Base-by-base conservation (phyloP, 2,888 invertebrate species). In the Platycheirus albimanus region DNA sequence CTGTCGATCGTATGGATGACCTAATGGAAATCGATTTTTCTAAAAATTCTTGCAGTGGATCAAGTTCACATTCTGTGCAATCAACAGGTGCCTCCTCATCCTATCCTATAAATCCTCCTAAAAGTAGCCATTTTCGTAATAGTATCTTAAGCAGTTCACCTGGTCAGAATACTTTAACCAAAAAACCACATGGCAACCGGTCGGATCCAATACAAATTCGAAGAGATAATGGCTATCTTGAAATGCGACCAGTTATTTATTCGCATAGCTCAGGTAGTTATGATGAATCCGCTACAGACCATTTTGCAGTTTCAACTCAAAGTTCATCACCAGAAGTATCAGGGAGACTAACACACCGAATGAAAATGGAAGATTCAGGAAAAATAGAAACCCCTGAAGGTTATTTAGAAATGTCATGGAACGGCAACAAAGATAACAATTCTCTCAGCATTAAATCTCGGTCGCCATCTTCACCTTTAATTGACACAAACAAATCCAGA, bases 11-110 rank as follows among this genome's bases (percentile, higher is more conserved):
- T 1, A 94, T 94, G 93, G 94, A 95, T 85, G 96, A 97, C 91
- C 92, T 96, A 86, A 96, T 97, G 96, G 96, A 96, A 91, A 93
- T 97, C 85, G 95, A 95, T 88, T 95, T 95, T 87, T 93, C 93
- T 0, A 92, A 91, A 83, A 87, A 86, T 76, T 78, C 87, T 58
- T 77, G 85, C 70, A 69, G 86, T 75, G 71, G 86, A 54, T 87
- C 87, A 6, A 87, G 76, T 56, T 84, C 84, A 0, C 52, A 69
- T 11, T 78, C 83, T n/a, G n/a, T 74, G 19, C 79, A 78, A 38
- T 70, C 84, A 15, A 54, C 72, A 28, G 45, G 76, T 64, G 28
- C 56, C 36, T 76, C 84, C 15, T 72, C 30, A 0, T 41, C 75
- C 15, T 69, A 63, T 11, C 58, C 19, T 17, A 36, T 30, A 33